These are phyloP conservation scores for Watersipora subatra DNA, from an alignment of 1,140 invertebrate species.

Conservation along the genomic window DNA sequence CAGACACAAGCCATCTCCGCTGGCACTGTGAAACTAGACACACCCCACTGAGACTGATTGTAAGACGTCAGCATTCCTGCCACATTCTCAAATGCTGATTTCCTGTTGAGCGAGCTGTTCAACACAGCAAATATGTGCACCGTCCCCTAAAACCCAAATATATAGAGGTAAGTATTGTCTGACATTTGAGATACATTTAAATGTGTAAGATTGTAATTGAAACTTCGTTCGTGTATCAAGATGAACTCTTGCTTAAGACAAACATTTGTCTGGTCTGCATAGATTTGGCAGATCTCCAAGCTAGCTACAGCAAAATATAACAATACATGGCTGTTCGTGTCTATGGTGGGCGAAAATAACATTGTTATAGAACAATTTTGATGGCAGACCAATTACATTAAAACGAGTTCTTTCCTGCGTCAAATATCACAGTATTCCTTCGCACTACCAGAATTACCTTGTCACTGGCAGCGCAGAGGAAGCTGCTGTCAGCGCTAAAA, in stretches of 20 bases:
- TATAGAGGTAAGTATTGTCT: too few relatives aligned
- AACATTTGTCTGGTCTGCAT: not conserved
- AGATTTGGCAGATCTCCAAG: not conserved
- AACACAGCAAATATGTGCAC: not conserved
- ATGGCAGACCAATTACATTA: not conserved
- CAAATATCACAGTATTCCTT: not conserved
- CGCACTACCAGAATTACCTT: not conserved
- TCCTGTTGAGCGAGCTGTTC: not conserved
- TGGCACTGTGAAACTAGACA: not conserved
- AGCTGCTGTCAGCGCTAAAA: not conserved
- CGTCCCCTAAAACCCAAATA: not conserved
- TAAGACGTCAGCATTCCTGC: not conserved
- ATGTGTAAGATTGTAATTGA: too few relatives aligned
- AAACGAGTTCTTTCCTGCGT: not conserved
- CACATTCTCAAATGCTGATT: not conserved
- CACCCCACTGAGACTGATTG: not conserved
- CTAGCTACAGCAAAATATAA: too few relatives aligned
- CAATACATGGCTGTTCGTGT: too few relatives aligned
- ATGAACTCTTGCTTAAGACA: not conserved
- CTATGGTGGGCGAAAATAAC: too few relatives aligned
- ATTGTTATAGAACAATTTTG: too few relatives aligned
- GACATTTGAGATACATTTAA: too few relatives aligned
- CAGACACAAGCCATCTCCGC: not conserved
- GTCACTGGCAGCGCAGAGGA: not conserved
- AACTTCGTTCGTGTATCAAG: not conserved